Percentiles rank a stretch among this genome's conserved stretches.
Conservation (phyloP, 2,888 invertebrate genomes). For the Drosophila mulleri region DNA sequence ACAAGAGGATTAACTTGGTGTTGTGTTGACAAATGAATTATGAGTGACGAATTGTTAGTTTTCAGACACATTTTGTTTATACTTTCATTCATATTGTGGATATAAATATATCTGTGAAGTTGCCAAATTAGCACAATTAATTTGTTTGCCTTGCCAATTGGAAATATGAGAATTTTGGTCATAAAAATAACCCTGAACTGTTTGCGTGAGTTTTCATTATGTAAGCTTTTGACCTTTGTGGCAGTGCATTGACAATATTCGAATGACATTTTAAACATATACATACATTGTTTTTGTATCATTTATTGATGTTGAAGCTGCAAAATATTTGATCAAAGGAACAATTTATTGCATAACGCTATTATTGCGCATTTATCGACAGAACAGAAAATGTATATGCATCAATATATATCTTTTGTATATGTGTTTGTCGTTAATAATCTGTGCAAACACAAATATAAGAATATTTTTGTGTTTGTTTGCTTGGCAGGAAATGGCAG, state of each 20-base stretch:
- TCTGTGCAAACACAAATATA: slow-evolving; percentile 11
- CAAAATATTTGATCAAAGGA: slow-evolving; percentile 13
- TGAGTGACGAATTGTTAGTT: slow-evolving; percentile 1
- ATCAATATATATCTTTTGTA: background rate
- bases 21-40: slow-evolving; percentile 9
- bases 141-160: slow-evolving; percentile 5
- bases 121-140: slow-evolving; percentile 24
- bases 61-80: background rate
- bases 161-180: slow-evolving; percentile 12
- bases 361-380: slow-evolving; percentile 7
- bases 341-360: slow-evolving; percentile 14
- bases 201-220: slow-evolving; percentile 11
- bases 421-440: background rate
- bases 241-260: slow-evolving; percentile 3
- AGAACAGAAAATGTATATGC: background rate
- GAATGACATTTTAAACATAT: background rate
- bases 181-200: slow-evolving; percentile 25
- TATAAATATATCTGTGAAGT: background rate
- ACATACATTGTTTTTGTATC: background rate
- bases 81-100: background rate
- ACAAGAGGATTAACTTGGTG: slow-evolving; percentile 4
- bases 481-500: slow-evolving; percentile 43
- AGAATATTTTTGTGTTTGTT: slow-evolving; percentile 26
- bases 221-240: slow-evolving; percentile 7
- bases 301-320: background rate